Evolutionary conservation across 2,888 invertebrate species (phyloP).

Genomic region (Agriopis leucophaearia): DNA sequence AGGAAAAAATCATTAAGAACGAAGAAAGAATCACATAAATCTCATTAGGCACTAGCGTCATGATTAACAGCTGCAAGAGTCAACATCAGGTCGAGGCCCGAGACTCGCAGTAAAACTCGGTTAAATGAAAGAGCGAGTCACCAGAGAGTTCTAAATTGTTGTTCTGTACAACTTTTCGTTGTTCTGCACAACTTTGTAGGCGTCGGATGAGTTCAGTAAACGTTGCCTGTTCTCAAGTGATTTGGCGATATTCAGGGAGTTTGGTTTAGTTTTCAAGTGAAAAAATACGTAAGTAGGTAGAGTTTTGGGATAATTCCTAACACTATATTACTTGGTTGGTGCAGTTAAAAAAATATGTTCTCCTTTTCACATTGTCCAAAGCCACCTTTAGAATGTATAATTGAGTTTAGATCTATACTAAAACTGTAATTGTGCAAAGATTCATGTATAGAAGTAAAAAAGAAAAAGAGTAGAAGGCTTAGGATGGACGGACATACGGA

Average conservation of each 20-base stretch:
- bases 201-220: constrained; percentile 28
- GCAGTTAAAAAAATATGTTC: too few species aligned
- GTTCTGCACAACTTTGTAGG: constrained; percentile 27
- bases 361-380: too few species aligned
- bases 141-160: constrained; percentile 31
- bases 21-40: not conserved
- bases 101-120: constrained; percentile 13
- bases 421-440: too few species aligned
- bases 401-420: too few species aligned
- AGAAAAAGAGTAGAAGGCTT: too few species aligned
- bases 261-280: constrained; percentile 5
- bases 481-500: too few species aligned
- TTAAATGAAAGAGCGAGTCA: constrained; percentile 33
- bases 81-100: not conserved
- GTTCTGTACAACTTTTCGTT: constrained; percentile 20
- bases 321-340: too few species aligned
- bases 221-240: constrained; percentile 27
- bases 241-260: constrained; percentile 17
- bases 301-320: too few species aligned
- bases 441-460: too few species aligned
- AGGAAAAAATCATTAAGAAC: too few species aligned
- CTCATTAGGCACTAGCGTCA: not conserved
- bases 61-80: not conserved
- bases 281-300: not conserved
- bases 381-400: too few species aligned